Percentiles rank a stretch among this genome's conserved stretches.
Evolutionary conservation across 1,140 invertebrate species (phyloP).

Genomic region (Agrilus planipennis): DNA sequence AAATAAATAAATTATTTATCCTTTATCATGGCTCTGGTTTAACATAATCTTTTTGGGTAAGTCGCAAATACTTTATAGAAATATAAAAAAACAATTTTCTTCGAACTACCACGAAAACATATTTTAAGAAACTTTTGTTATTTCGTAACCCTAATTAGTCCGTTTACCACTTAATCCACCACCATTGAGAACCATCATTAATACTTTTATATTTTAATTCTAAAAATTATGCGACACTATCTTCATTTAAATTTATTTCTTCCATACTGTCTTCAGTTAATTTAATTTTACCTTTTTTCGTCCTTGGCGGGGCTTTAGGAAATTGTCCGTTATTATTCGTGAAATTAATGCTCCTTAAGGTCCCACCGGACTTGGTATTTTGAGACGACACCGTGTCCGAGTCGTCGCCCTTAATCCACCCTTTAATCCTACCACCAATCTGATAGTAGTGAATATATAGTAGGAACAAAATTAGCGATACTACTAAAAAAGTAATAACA

Average conservation of each 20-base stretch:
- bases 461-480: conserved; percentile 30
- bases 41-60: no score
- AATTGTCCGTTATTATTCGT: not conserved
- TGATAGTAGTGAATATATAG: conserved; percentile 33
- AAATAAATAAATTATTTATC: no score
- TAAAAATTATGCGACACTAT: conserved; percentile 1
- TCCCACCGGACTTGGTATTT: not conserved
- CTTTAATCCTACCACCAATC: conserved; percentile 27
- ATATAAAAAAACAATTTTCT: no score
- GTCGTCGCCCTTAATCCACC: conserved; percentile 21
- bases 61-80: no score
- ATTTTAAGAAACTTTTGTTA: no score
- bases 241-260: conserved; percentile 4
- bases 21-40: no score
- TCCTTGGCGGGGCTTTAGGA: conserved; percentile 4
- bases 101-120: no score
- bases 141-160: no score
- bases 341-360: not conserved
- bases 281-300: not conserved
- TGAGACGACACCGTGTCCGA: not conserved
- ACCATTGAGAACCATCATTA: no score
- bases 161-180: no score
- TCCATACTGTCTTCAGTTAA: conserved; percentile 3
- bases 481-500: conserved; percentile 32
- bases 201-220: no score